These are phyloP conservation scores for Luehdorfia chinensis DNA, from an alignment of 1,140 invertebrate species.

Conservation along the genomic window DNA sequence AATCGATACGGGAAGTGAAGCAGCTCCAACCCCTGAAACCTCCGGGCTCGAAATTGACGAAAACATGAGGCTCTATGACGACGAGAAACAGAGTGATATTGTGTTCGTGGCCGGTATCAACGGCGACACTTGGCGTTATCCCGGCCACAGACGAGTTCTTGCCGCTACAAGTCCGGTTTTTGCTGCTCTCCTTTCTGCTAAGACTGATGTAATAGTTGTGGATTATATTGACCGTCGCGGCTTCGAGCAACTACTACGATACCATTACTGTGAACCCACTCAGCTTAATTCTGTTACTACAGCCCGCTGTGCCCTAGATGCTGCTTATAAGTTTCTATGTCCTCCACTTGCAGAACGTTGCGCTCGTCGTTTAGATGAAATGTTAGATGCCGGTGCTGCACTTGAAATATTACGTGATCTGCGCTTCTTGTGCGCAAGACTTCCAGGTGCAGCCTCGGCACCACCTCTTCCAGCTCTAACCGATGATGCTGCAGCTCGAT, in stretches of 20 bases:
- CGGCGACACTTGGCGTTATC: conserved; percentile 80
- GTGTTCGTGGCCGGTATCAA: conserved; percentile 81
- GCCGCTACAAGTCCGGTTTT: conserved; percentile 79
- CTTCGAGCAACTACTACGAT: conserved; percentile 83
- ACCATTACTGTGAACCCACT: conserved; percentile 80
- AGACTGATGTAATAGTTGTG: conserved; percentile 71
- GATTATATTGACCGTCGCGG: conserved; percentile 82
- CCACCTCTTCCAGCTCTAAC: conserved; percentile 51
- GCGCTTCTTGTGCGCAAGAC: conserved; percentile 61
- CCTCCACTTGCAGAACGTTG: conserved; percentile 80
- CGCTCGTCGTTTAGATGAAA: conserved; percentile 78
- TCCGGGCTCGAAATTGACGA: conserved; percentile 24
- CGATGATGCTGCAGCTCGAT: conserved; percentile 48
- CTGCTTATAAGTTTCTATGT: conserved; percentile 83
- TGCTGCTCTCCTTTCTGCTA: conserved; percentile 61
- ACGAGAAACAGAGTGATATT: conserved; percentile 81
- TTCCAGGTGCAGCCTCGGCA: conserved; percentile 63
- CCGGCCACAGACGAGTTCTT: conserved; percentile 82
- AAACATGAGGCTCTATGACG: conserved; percentile 64
- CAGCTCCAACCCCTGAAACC: conserved; percentile 16
- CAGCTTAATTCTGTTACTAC: conserved; percentile 80
- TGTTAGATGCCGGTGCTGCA: conserved; percentile 63
- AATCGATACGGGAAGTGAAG: conserved; percentile 35
- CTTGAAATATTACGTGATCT: conserved; percentile 67
- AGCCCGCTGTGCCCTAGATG: conserved; percentile 81